Evolutionary conservation across 2,797 vertebrate species (phyloP).

Genomic region (Karalla daura): DNA sequence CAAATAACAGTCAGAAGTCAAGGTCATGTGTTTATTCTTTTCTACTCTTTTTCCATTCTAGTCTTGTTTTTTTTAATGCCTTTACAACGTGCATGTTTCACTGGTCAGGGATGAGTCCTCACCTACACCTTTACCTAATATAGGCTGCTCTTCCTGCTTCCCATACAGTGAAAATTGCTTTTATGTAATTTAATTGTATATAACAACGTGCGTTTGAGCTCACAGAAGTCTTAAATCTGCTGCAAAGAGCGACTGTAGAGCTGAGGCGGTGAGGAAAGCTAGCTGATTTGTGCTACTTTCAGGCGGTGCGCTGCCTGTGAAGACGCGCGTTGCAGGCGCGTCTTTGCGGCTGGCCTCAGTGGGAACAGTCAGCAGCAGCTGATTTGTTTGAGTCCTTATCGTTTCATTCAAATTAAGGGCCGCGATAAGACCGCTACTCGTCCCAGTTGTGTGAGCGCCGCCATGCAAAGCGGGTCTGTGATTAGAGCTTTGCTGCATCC

Average conservation of each 20-base stretch:
- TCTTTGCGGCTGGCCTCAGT: conserved; percentile 6
- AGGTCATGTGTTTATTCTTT: neutral
- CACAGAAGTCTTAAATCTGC: too few species aligned
- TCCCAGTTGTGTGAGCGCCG: neutral
- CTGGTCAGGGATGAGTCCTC: conserved; percentile 16
- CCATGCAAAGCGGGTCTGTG: neutral
- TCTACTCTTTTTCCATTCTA: neutral
- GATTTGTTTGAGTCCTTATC: conserved; percentile 38
- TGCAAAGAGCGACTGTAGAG: neutral
- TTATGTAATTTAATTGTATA: too few species aligned
- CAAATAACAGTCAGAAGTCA: neutral
- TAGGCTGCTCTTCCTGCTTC: conserved; percentile 54
- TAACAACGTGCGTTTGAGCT: too few species aligned
- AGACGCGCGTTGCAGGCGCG: neutral
- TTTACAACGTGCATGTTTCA: conserved; percentile 3
- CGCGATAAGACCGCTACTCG: conserved; percentile 38
- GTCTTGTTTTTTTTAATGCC: neutral
- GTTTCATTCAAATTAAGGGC: conserved; percentile 41
- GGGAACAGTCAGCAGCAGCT: conserved; percentile 2
- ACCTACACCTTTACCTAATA: conserved; percentile 14
- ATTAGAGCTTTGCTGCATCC: conserved; percentile 16
- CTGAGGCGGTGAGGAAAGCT: neutral
- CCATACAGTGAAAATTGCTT: conserved; percentile 44
- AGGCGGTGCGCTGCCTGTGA: neutral
- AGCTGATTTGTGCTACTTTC: neutral